Conservation (phyloP, 2,113 vertebrate genomes). For the Chunga burmeisteri region DNA sequence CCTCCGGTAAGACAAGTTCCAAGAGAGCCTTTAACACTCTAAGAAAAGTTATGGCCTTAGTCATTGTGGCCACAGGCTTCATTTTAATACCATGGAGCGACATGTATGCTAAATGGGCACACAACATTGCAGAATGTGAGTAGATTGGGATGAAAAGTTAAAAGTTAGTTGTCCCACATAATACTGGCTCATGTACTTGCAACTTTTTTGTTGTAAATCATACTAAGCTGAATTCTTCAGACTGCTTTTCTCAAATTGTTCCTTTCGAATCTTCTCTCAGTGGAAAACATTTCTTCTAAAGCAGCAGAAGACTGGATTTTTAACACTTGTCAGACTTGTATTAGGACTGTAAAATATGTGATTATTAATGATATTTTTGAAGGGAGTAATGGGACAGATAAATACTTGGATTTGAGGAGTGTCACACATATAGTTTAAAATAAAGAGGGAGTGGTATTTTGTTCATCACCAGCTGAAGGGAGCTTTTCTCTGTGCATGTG, state of each 20-base stretch:
- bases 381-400: background rate
- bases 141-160: background rate
- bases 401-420: background rate
- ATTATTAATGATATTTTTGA: background rate
- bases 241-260: background rate
- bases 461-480: background rate
- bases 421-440: background rate
- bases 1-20: conserved; percentile 81
- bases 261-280: background rate
- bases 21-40: background rate
- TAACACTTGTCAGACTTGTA: background rate
- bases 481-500: background rate
- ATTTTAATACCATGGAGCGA: background rate
- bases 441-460: background rate
- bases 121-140: background rate
- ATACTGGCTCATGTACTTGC: background rate
- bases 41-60: background rate
- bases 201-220: background rate
- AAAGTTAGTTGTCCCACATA: background rate
- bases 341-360: background rate
- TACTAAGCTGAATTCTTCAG: background rate
- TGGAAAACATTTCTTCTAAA: background rate
- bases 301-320: background rate
- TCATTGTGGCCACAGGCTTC: background rate
- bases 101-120: fast-evolving